phyloP scores from a whole-genome alignment of 2,888 invertebrate genomes.

The Pogonocherus hispidulus region DNA sequence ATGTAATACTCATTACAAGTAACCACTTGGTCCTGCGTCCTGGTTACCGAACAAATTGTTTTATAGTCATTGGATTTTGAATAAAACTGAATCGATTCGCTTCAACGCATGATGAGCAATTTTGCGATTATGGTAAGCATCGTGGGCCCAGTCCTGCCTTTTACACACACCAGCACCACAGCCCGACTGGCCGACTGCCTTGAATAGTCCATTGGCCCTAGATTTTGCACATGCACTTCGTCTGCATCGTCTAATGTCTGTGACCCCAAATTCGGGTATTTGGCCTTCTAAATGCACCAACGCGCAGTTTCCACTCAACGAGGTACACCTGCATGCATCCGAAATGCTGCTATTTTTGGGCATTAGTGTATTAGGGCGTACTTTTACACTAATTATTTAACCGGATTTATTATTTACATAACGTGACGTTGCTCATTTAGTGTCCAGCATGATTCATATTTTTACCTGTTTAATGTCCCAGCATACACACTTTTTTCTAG shows the following conservation, averaged over 20 bases:
- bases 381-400: slow-evolving; percentile 15
- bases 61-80: background rate
- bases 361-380: slow-evolving; percentile 13
- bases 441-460: too few relatives aligned
- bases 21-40: too few relatives aligned
- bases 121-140: slow-evolving; percentile 9
- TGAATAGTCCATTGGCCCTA: slow-evolving; percentile 67
- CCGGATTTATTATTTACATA: background rate
- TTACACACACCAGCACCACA: slow-evolving; percentile 50
- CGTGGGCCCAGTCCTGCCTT: slow-evolving; percentile 29
- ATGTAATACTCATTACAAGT: too few relatives aligned
- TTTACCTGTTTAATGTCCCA: too few relatives aligned
- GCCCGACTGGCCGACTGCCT: slow-evolving; percentile 66
- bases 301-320: slow-evolving; percentile 40
- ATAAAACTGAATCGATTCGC: background rate
- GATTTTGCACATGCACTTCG: slow-evolving; percentile 66
- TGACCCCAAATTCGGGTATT: slow-evolving; percentile 68
- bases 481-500: too few relatives aligned
- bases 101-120: slow-evolving; percentile 6
- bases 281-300: slow-evolving; percentile 59
- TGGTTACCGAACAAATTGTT: too few relatives aligned
- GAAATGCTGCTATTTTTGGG: slow-evolving; percentile 24
- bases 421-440: too few relatives aligned
- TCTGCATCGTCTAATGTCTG: slow-evolving; percentile 67
- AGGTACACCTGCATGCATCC: slow-evolving; percentile 47